Evolutionary conservation across 2,888 invertebrate species (phyloP), one percentile per base, ranked within the genome.

Genomic region (Imbricaverruca yamaguchii): DNA sequence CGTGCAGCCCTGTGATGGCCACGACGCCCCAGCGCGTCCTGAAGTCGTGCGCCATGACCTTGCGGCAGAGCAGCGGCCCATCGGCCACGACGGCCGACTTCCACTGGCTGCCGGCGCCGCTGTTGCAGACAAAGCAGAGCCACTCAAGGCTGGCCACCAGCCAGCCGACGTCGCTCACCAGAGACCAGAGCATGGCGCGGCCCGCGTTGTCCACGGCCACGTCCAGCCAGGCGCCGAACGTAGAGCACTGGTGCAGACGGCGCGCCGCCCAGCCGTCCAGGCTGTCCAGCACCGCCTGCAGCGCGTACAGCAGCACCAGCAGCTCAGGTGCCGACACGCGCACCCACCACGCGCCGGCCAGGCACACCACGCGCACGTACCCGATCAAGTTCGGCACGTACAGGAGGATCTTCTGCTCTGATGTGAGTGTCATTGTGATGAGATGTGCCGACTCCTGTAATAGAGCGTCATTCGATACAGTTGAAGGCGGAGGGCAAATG

Each of bases 151-250:
- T 83, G 25, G 83, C 81, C 7, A 85, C 81, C 59, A 85, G n/a
- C 67, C 67, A 67, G 25, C 67, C 67, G 25, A 13, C 25, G 25
- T 67, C 67, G 25, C 8, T 13, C 67, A 85, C 81, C 80, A 84
- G 82, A 39, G 83, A 80, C 84, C 84, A 84, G 7, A 85, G 81
- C 23, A 84, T 83, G 67, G 82, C 81, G 74, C 85, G 80, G 59
- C 84, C 83, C 55, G 84, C 53, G 80, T 85, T 85, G 80, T 85
- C 85, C 39, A 85, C 78, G 25, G 84, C 83, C 23, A 85, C 84
- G 81, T 85, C 85, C 80, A 85, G 80, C 85, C 85, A 85, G 25
- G 85, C 84, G 69, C 85, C 85, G 81, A 84, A 85, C 18, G 83
- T 82, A 8, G 84, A 84, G 61, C 83, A 83, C 79, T 85, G 85